A percentile compares a stretch with the other conserved stretches of the same genome.
phyloP scores from a whole-genome alignment of 2,888 invertebrate species.

The Drosophila rubida region DNA sequence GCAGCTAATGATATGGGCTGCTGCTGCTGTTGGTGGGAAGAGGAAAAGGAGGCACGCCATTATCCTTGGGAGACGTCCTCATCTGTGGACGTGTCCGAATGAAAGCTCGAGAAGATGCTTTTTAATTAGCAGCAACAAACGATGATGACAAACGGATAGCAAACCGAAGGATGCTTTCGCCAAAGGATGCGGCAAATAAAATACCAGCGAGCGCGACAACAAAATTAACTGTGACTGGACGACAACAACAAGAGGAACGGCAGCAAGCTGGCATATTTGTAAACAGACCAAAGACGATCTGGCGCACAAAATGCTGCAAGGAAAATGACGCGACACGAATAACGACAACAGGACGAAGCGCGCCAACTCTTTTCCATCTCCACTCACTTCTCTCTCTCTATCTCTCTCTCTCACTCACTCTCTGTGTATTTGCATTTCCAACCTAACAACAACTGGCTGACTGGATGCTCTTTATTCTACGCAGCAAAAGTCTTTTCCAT shows the following conservation, averaged over 20 bases:
- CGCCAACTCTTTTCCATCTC: constrained; percentile 7
- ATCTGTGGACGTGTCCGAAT: constrained; percentile 17
- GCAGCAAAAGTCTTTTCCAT: neutral
- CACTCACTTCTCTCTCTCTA: constrained; percentile 8
- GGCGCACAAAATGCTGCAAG: constrained; percentile 64
- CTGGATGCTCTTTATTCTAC: neutral
- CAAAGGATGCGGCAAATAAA: constrained; percentile 38
- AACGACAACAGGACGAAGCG: constrained; percentile 34
- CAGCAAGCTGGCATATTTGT: constrained; percentile 44
- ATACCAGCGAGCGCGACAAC: constrained; percentile 24
- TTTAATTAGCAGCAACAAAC: constrained; percentile 74
- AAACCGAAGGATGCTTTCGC: constrained; percentile 34
- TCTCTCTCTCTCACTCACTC: too few species aligned
- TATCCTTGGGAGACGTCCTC: constrained; percentile 6
- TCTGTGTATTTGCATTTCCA: constrained; percentile 31
- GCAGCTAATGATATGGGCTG: neutral
- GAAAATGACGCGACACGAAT: constrained; percentile 60
- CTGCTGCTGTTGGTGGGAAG: constrained; percentile 30
- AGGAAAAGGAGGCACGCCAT: too few species aligned
- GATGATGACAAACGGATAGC: constrained; percentile 47
- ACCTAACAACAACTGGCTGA: constrained; percentile 40
- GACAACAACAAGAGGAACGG: constrained; percentile 17
- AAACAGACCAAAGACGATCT: constrained; percentile 43
- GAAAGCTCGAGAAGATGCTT: constrained; percentile 48
- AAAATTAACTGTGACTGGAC: constrained; percentile 40